Conservation (phyloP, 2,113 vertebrate genomes). For the Hippocampus barbouri region DNA sequence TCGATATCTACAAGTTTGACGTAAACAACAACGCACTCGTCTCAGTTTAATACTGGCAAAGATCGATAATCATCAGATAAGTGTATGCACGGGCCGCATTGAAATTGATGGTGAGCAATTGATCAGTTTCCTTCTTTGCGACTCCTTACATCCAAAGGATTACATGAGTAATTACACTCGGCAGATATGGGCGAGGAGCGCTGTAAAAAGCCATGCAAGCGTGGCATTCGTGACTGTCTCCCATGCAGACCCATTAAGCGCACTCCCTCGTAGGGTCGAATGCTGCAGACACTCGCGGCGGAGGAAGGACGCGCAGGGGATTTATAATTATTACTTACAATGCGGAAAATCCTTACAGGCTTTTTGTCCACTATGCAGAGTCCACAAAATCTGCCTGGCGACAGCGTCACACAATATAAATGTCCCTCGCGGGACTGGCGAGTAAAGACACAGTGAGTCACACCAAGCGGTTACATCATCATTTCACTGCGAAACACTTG, state of each 20-base stretch:
- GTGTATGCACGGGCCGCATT: neutral
- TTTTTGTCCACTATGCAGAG: conserved; percentile 27
- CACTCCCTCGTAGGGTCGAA: conserved; percentile 22
- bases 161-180: conserved; percentile 46
- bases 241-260: conserved; percentile 63
- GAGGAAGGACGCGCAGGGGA: conserved; percentile 19
- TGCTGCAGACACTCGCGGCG: conserved; percentile 26
- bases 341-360: conserved; percentile 34
- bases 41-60: neutral
- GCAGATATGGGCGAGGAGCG: conserved; percentile 9
- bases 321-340: conserved; percentile 38
- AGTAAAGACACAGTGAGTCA: conserved; percentile 16
- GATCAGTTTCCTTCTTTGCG: conserved; percentile 16
- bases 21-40: neutral
- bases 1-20: conserved; percentile 1
- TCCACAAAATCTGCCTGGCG: conserved; percentile 34
- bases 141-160: conserved; percentile 37
- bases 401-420: conserved; percentile 3
- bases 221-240: conserved; percentile 36
- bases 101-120: conserved; percentile 13
- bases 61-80: neutral
- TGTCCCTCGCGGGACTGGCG: conserved; percentile 7
- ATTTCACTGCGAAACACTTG: conserved; percentile 2
- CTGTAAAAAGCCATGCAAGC: conserved; percentile 27
- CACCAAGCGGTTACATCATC: neutral